phyloP scores from a whole-genome alignment of 2,888 invertebrate species.

The Lingula anatina region DNA sequence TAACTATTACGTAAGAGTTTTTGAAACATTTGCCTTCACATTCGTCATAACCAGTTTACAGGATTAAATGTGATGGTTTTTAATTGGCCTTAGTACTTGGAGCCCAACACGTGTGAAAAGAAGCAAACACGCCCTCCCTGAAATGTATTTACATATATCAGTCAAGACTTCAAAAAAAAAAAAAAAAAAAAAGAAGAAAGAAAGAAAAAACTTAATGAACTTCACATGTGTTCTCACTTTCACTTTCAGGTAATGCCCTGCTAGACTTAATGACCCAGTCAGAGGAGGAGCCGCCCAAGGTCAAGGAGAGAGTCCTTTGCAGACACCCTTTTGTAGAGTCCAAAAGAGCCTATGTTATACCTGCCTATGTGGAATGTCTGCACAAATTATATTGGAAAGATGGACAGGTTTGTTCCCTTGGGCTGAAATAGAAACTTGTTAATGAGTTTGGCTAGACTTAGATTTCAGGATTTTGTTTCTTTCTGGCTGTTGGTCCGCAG shows the following conservation, averaged over 20 bases:
- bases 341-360: slow-evolving; percentile 90
- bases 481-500: neutral
- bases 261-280: slow-evolving; percentile 85
- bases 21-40: no score
- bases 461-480: neutral
- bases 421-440: no score
- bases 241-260: slow-evolving; percentile 65
- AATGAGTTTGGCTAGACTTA: no score
- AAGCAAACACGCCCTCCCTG: no score
- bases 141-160: no score
- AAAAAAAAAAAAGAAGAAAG: no score
- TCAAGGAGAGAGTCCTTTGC: slow-evolving; percentile 81
- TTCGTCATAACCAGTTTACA: no score
- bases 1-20: no score
- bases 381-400: slow-evolving; percentile 82
- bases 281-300: slow-evolving; percentile 60
- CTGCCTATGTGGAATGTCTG: slow-evolving; percentile 79
- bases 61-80: no score
- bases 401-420: slow-evolving; percentile 60
- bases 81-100: no score
- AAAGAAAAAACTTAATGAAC: neutral
- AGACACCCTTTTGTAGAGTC: slow-evolving; percentile 94
- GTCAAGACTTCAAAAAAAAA: no score
- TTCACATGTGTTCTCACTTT: slow-evolving; percentile 1
- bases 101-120: no score